Evolutionary conservation across 2,888 invertebrate genomes (phyloP).

Genomic region (Trachelus troglodyta): DNA sequence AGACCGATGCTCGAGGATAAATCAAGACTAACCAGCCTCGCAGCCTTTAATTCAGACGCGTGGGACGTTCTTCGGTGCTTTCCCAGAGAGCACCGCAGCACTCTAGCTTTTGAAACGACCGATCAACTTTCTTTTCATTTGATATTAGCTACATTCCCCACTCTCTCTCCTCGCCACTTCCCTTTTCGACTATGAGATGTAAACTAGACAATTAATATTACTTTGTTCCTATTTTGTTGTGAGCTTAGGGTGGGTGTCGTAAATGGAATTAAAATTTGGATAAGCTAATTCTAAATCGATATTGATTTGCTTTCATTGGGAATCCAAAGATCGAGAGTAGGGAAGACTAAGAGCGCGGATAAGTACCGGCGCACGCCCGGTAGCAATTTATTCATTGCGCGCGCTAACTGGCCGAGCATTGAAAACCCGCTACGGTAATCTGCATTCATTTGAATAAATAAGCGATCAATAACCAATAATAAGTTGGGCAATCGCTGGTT

Average conservation of each 20-base stretch:
- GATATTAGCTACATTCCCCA: background rate
- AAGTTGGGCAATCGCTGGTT: constrained; percentile 62
- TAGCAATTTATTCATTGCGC: constrained; percentile 67
- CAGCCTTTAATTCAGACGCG: constrained; percentile 58
- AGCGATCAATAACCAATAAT: constrained; percentile 66
- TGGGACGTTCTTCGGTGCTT: constrained; percentile 43
- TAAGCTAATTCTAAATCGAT: background rate
- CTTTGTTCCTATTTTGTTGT: background rate
- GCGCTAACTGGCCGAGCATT: constrained; percentile 63
- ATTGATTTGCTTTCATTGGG: background rate
- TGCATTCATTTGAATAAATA: constrained; percentile 67
- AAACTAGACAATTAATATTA: background rate
- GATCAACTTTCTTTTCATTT: background rate
- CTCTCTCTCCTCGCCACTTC: background rate
- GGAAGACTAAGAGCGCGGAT: constrained; percentile 7
- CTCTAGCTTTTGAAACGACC: background rate
- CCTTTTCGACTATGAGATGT: background rate
- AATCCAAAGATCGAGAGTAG: background rate
- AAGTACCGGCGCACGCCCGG: constrained; percentile 51
- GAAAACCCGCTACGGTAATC: constrained; percentile 64
- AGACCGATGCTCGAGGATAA: constrained; percentile 62
- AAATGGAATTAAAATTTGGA: background rate
- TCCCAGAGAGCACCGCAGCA: background rate
- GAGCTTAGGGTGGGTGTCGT: background rate
- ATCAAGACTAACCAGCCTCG: constrained; percentile 63